Percentiles rank a stretch among this genome's conserved stretches.
Conservation (phyloP, 1,140 invertebrate species). For the Lepidotrigona ventralis region DNA sequence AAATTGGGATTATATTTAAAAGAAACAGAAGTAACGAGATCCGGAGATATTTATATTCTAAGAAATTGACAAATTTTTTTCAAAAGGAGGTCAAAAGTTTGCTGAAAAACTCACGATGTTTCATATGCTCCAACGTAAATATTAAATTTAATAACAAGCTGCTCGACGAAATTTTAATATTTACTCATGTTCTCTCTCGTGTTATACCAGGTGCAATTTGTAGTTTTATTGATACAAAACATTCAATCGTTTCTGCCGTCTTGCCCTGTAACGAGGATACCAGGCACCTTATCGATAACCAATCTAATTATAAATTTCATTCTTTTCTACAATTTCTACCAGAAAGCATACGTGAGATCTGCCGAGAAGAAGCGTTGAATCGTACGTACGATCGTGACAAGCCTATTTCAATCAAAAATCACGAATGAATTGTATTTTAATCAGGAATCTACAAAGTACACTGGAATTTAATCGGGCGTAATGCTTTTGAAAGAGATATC, state of each 20-base stretch:
- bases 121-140: neutral
- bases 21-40: neutral
- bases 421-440: neutral
- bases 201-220: constrained; percentile 43
- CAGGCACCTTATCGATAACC: neutral
- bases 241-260: neutral
- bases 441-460: neutral
- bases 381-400: neutral
- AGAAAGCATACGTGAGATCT: constrained; percentile 15
- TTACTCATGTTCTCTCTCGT: neutral
- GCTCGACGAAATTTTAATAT: neutral
- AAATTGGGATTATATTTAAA: too few species aligned
- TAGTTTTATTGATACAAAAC: neutral
- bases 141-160: neutral
- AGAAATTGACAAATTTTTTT: too few species aligned
- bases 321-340: constrained; percentile 51
- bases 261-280: constrained; percentile 1
- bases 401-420: neutral
- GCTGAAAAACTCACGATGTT: too few species aligned
- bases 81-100: too few species aligned
- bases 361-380: neutral
- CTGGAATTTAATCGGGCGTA: neutral
- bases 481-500: neutral
- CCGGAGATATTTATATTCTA: too few species aligned
- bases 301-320: constrained; percentile 44